Conservation (phyloP, 2,113 vertebrate species). For the Perca schrenkii region DNA sequence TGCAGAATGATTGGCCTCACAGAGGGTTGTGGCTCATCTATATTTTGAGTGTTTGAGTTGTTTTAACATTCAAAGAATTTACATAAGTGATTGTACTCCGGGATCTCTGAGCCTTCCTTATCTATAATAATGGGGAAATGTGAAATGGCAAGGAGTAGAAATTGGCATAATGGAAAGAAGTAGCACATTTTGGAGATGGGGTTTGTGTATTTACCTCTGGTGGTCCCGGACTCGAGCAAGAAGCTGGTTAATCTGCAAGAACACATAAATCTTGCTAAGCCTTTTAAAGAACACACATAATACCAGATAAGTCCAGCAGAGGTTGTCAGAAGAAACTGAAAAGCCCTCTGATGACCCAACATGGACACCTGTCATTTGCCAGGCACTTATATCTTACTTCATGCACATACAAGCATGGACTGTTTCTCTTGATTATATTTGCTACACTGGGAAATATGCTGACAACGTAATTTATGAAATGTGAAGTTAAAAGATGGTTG, state of each 20-base stretch:
- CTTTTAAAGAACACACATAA: slow-evolving; percentile 1
- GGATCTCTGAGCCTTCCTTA: neutral
- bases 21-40: neutral
- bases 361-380: neutral
- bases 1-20: neutral
- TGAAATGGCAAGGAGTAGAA: neutral
- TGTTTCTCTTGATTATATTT: neutral
- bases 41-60: neutral
- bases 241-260: slow-evolving; percentile 81
- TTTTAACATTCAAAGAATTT: neutral
- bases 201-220: slow-evolving; percentile 74
- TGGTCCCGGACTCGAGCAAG: slow-evolving; percentile 81
- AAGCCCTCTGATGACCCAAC: neutral
- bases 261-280: slow-evolving; percentile 15
- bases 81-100: neutral
- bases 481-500: neutral
- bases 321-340: neutral
- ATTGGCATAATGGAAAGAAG: neutral
- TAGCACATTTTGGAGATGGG: neutral
- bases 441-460: neutral
- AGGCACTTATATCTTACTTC: neutral
- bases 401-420: neutral
- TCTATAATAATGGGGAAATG: neutral
- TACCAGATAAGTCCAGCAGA: neutral
- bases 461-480: neutral